Evolutionary conservation across 1,140 invertebrate species (phyloP).

Genomic region (Eulimnadia texana): DNA sequence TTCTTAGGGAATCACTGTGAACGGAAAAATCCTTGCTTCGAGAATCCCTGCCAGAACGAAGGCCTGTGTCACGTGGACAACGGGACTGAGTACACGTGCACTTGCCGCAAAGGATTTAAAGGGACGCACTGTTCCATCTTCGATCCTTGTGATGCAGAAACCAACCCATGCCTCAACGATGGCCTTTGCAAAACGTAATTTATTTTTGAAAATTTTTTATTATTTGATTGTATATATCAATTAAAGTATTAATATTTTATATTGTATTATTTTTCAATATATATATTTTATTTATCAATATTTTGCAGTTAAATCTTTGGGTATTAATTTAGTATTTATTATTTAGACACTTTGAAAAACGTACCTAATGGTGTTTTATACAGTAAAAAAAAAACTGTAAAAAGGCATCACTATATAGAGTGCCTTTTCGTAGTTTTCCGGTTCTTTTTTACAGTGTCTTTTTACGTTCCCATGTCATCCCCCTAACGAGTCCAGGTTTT

Average conservation of each 20-base stretch:
- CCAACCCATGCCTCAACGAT: neutral
- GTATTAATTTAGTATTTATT: no score
- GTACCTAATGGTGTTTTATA: no score
- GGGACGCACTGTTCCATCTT: constrained; percentile 11
- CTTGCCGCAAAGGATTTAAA: constrained; percentile 17
- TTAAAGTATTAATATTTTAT: neutral
- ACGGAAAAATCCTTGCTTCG: constrained; percentile 24
- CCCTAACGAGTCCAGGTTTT: no score
- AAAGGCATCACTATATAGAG: no score
- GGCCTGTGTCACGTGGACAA: constrained; percentile 19
- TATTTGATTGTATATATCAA: neutral
- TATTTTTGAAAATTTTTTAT: neutral
- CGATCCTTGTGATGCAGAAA: neutral
- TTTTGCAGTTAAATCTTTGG: no score
- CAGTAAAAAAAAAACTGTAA: no score
- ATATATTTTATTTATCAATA: no score
- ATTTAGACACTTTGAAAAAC: no score
- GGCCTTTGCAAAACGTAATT: neutral
- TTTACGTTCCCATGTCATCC: no score
- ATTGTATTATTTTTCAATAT: neutral
- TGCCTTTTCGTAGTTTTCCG: no score
- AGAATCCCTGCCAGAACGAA: constrained; percentile 22
- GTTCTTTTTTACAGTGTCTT: no score
- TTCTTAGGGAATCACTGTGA: constrained; percentile 25
- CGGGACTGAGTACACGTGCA: constrained; percentile 19